phyloP scores from a whole-genome alignment of 2,797 vertebrate species.

The Tangara arthus region DNA sequence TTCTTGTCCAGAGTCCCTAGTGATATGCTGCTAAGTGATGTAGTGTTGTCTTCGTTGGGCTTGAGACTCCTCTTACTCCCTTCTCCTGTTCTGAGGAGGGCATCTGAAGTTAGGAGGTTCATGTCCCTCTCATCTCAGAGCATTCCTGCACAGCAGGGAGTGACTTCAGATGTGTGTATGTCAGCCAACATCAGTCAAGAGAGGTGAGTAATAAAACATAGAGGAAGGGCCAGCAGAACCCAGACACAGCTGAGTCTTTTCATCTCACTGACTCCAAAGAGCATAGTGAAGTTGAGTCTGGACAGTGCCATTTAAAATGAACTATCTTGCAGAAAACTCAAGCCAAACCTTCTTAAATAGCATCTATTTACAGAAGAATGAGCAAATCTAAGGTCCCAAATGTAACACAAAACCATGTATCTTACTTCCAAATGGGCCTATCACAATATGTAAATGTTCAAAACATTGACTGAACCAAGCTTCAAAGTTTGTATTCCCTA shows the following conservation, averaged over 20 bases:
- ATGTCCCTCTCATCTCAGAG: neutral
- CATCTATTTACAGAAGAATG: neutral
- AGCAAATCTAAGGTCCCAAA: neutral
- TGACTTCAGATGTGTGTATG: neutral
- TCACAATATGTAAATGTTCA: neutral
- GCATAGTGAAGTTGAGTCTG: neutral
- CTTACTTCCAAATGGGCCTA: neutral
- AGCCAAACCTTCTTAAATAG: neutral
- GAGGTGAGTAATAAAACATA: neutral
- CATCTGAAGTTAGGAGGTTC: neutral
- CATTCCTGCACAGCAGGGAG: neutral
- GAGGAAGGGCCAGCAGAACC: neutral
- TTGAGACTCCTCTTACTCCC: neutral
- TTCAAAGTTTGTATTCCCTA: neutral
- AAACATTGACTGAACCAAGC: neutral
- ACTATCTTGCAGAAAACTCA: neutral
- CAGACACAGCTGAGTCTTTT: constrained; percentile 10
- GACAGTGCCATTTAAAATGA: neutral
- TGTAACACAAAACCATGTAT: neutral
- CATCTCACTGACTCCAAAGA: constrained; percentile 30
- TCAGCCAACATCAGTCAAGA: constrained; percentile 12
- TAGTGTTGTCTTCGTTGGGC: neutral
- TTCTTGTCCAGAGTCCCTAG: neutral
- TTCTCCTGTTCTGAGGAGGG: neutral
- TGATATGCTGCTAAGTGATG: neutral